Base-by-base conservation (phyloP, 2,113 vertebrate genomes). In the Sylvietta virens region DNA sequence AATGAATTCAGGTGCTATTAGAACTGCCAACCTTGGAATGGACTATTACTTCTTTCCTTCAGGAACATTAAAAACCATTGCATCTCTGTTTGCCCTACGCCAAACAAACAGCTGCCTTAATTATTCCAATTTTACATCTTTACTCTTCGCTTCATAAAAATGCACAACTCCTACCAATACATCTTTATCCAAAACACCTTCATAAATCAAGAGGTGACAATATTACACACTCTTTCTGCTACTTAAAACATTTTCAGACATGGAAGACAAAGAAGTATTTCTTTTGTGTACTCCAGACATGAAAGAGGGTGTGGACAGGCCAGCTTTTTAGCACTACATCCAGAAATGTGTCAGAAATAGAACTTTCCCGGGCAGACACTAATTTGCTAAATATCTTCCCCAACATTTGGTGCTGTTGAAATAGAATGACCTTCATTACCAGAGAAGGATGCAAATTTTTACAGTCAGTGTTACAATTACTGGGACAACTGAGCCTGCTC, bases 381-480 rank as follows among this genome's bases (percentile, higher is more conserved):
- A 70, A 82, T 73, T 58, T 89, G 10, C 73, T 72, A 91, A 58
- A 53, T 66, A 65, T 45, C 73, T 81, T 50, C 81, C 88, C 31
- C 72, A 65, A 80, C 27, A 74, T 81, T 85, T 73, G 74, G 37
- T 74, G 18, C 45, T 83, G 45, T 0, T 81, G 48, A 79, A 95
- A 92, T 12, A 79, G 86, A 86, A 89, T 12, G 13, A 94, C 39
- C 50, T 87, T 79, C 62, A 69, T 82, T 90, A 90, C 15, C 33
- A 87, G 2, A 51, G 30, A 94, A 62, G 60, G 93, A 93, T 54
- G 86, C 33, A 96, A 95, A 97, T 95, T 86, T 86, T 85, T 94
- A 93, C 28, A 73, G 23, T 51, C 42, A 47, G 13, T 27, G 42
- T 48, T 93, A 27, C 53, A 51, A 74, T 69, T 82, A 61, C 9